These are phyloP conservation scores for Hymenopus coronatus DNA, from an alignment of 2,888 invertebrate genomes.

Conservation along the genomic window DNA sequence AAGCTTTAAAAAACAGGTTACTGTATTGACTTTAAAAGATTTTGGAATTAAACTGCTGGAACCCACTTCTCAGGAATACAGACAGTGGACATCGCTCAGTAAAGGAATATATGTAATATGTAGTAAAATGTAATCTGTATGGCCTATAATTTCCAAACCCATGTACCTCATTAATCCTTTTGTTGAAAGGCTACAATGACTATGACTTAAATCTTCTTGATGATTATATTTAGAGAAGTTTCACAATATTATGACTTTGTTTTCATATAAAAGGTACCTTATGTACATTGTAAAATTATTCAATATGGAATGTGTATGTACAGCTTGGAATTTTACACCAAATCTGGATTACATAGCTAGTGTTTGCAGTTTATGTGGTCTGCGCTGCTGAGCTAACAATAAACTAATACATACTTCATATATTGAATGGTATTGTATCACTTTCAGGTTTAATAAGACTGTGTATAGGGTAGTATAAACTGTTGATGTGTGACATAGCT, in stretches of 20 bases:
- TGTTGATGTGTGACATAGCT: neutral
- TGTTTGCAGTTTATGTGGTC: neutral
- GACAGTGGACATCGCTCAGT: no score
- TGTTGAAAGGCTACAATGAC: neutral
- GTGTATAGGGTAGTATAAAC: no score
- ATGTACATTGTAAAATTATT: neutral
- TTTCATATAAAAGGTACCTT: neutral
- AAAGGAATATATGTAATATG: neutral
- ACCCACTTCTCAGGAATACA: no score
- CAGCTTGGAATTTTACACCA: neutral
- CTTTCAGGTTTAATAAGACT: neutral
- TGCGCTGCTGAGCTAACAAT: slow-evolving; percentile 4
- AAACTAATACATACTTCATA: neutral
- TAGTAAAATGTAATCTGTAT: neutral
- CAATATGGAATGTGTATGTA: neutral
- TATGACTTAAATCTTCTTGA: neutral
- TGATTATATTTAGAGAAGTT: neutral
- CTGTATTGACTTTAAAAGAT: no score
- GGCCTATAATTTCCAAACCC: neutral
- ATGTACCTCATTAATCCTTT: neutral
- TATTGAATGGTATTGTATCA: neutral
- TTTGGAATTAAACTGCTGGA: no score
- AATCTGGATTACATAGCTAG: neutral
- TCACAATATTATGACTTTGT: neutral
- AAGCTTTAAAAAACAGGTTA: no score